Evolutionary conservation across 2,888 invertebrate species (phyloP).

Genomic region (Aspidiotus rigidus): DNA sequence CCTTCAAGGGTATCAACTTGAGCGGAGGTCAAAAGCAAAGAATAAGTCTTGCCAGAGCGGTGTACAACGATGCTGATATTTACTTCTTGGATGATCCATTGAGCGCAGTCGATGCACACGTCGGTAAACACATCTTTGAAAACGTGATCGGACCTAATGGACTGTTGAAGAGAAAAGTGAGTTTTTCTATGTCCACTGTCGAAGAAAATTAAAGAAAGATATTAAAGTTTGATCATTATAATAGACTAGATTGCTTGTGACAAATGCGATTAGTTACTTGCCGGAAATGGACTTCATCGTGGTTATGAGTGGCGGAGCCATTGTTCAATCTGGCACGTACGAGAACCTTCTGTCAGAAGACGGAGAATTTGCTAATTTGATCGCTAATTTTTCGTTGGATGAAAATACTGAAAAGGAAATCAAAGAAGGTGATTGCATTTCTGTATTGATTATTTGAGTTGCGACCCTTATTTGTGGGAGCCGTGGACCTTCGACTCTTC

Average conservation of each 20-base stretch:
- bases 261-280: slow-evolving; percentile 88
- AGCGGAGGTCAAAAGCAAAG: slow-evolving; percentile 91
- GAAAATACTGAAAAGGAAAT: slow-evolving; percentile 30
- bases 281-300: slow-evolving; percentile 83
- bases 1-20: slow-evolving; percentile 59
- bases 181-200: not conserved
- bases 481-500: not conserved
- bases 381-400: slow-evolving; percentile 68
- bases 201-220: not conserved
- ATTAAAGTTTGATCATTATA: not conserved
- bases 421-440: not conserved
- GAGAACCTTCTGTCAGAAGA: slow-evolving; percentile 75
- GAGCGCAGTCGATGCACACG: slow-evolving; percentile 56
- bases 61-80: slow-evolving; percentile 77
- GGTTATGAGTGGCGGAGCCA: slow-evolving; percentile 75
- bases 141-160: slow-evolving; percentile 50
- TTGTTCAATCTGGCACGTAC: slow-evolving; percentile 85
- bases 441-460: not conserved
- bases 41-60: slow-evolving; percentile 82
- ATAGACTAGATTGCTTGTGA: slow-evolving; percentile 78
- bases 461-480: not conserved
- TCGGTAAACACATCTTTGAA: slow-evolving; percentile 56
- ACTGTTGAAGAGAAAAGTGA: slow-evolving; percentile 43
- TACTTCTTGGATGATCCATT: slow-evolving; percentile 93
- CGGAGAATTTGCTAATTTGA: slow-evolving; percentile 75